Percentiles rank a stretch among this genome's conserved stretches.
Conservation (phyloP, 2,888 invertebrate genomes). For the Drepanosiphum platanoidis region DNA sequence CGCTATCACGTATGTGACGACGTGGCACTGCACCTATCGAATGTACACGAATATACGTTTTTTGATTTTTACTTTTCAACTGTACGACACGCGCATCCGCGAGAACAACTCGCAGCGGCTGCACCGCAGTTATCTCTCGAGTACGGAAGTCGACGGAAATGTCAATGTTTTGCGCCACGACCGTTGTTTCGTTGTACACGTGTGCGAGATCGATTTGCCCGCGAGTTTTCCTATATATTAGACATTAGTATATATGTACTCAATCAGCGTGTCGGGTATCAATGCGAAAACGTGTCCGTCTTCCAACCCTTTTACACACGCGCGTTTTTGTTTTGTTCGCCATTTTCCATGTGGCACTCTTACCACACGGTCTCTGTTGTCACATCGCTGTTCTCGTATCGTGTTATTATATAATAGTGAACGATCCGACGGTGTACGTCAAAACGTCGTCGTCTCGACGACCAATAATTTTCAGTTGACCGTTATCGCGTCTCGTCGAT, state of each 20-base stretch:
- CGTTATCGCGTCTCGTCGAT: neutral
- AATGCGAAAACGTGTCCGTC: conserved; percentile 50
- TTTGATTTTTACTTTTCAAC: neutral
- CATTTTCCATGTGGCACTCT: neutral
- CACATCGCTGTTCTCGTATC: neutral
- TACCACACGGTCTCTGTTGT: neutral
- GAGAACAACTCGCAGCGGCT: neutral
- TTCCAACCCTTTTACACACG: neutral
- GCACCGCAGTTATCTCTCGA: neutral
- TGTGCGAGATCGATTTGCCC: conserved; percentile 15
- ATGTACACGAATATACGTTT: neutral
- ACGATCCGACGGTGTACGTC: neutral
- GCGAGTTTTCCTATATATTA: conserved; percentile 1
- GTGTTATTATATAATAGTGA: neutral
- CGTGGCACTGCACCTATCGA: neutral
- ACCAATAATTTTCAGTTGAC: conserved; percentile 3
- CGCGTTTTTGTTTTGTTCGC: conserved; percentile 10
- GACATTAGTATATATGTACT: too few species aligned
- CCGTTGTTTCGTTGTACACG: conserved; percentile 7
- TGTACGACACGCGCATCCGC: neutral
- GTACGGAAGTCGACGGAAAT: neutral
- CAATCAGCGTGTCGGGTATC: conserved; percentile 31
- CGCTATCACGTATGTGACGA: neutral
- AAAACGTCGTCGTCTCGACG: neutral
- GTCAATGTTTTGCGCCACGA: conserved; percentile 11